Conservation (phyloP, 1,140 invertebrate species). For the Chironomus tepperi region DNA sequence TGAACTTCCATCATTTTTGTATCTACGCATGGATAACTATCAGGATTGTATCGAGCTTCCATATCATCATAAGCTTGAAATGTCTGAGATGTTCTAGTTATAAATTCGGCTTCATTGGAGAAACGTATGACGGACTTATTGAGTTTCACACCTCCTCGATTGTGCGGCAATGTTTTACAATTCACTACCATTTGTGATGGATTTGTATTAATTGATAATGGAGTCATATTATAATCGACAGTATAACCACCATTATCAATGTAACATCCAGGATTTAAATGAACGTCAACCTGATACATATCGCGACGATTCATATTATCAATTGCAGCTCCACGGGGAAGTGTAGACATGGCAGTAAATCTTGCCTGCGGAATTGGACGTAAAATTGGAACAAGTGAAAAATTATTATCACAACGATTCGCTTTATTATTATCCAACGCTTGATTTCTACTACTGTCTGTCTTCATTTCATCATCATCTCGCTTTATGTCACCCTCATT, state of each 20-base stretch:
- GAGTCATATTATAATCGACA: slow-evolving; percentile 58
- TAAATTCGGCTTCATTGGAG: slow-evolving; percentile 57
- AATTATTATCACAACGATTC: slow-evolving; percentile 38
- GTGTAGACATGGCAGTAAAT: slow-evolving; percentile 43
- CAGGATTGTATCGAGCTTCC: slow-evolving; percentile 55
- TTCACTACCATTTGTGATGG: slow-evolving; percentile 27
- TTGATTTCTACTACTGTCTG: slow-evolving; percentile 31
- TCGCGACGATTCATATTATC: slow-evolving; percentile 39
- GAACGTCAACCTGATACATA: slow-evolving; percentile 54
- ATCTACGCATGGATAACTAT: slow-evolving; percentile 60
- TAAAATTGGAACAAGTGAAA: slow-evolving; percentile 29
- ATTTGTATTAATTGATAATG: slow-evolving; percentile 31
- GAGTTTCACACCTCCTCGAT: slow-evolving; percentile 48
- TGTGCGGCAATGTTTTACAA: slow-evolving; percentile 55
- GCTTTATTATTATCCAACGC: slow-evolving; percentile 35
- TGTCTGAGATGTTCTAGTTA: slow-evolving; percentile 42
- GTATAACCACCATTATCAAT: slow-evolving; percentile 68
- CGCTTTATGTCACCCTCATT: slow-evolving; percentile 42
- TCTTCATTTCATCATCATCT: slow-evolving; percentile 34
- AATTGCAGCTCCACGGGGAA: slow-evolving; percentile 42
- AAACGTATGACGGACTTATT: slow-evolving; percentile 49
- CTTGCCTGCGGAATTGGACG: slow-evolving; percentile 44
- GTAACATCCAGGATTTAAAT: slow-evolving; percentile 55
- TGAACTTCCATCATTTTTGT: slow-evolving; percentile 40
- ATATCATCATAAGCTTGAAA: slow-evolving; percentile 44